Base-by-base conservation (phyloP, 2,888 invertebrate genomes). In the Adineta ricciae region DNA sequence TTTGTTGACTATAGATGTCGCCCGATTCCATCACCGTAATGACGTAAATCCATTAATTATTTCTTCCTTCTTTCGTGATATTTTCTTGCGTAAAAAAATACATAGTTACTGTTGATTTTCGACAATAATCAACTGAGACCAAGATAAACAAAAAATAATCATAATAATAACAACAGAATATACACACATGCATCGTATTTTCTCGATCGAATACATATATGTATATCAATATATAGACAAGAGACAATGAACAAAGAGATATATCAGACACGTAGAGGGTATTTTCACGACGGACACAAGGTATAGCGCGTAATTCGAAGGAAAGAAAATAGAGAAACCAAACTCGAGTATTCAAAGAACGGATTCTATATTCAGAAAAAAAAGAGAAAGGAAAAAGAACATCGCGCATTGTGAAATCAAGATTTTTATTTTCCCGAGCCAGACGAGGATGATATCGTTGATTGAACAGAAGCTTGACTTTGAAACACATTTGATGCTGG, bases 381-480 rank as follows among this genome's bases (percentile, higher is more conserved):
- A 32, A 27, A n/a, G n/a, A n/a, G 8, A 46, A 46, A 46, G 8
- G 46, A 46, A 46, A 46, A 46, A 46, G 11, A 46, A 5, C 5
- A 46, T 64, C 64, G 64, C 64, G 64, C 64, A 32, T 32, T 54
- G 2, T 64, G 19, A 24, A 64, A n/a, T n/a, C 5, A 1, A 19
- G 16, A 1, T 32, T 64, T 36, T 64, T 16, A 64, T 64, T 64
- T 64, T 64, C 32, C 64, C 19, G 64, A 64, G 7, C 64, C 19
- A 4, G 64, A 64, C 19, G 64, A 64, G 32, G 64, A 64, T 19
- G 64, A 32, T 32, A 19, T 64, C 11, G 11, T 56, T 64, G 64
- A 64, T 64, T 64, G 64, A 64, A 64, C 64, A 64, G 64, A 64
- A 14, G 32, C 64, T 64, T 64, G 64, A 64, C 64, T 64, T 64